phyloP scores from a whole-genome alignment of 2,888 invertebrate genomes.

The Tholera decimalis region DNA sequence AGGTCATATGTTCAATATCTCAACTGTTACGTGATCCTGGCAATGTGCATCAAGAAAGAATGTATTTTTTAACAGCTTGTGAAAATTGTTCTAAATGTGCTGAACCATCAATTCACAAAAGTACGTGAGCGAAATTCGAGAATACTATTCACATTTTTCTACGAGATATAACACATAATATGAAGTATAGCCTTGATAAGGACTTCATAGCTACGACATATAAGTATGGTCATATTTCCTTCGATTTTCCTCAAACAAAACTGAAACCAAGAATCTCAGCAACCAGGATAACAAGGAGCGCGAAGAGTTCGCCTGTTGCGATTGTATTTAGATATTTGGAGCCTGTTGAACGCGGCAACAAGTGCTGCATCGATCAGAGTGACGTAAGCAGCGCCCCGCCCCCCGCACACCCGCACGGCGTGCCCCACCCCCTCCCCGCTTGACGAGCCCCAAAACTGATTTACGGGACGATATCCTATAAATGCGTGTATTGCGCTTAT shows the following conservation, averaged over 20 bases:
- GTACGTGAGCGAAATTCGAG: not conserved
- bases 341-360: constrained; percentile 89
- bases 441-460: constrained; percentile 75
- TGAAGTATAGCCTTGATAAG: constrained; percentile 8
- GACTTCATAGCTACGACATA: not conserved
- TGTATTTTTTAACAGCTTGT: not conserved
- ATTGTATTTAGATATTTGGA: constrained; percentile 73
- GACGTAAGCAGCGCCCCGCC: constrained; percentile 77
- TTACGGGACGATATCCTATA: constrained; percentile 73
- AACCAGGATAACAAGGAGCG: constrained; percentile 63
- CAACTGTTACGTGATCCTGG: not conserved
- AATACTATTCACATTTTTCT: constrained; percentile 7
- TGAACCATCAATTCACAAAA: constrained; percentile 14
- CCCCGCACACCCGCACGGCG: constrained; percentile 55
- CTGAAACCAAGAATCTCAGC: constrained; percentile 40
- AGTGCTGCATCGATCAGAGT: constrained; percentile 89
- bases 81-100: constrained; percentile 7
- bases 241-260: constrained; percentile 12
- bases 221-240: constrained; percentile 2
- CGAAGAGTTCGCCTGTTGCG: constrained; percentile 65
- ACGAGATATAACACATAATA: constrained; percentile 5
- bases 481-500: constrained; percentile 62
- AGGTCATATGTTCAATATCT: not conserved
- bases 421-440: constrained; percentile 64
- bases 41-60: not conserved